Percentiles rank a stretch among this genome's conserved stretches.
phyloP scores from a whole-genome alignment of 2,797 vertebrate species.

The Loris lydekkerianus region DNA sequence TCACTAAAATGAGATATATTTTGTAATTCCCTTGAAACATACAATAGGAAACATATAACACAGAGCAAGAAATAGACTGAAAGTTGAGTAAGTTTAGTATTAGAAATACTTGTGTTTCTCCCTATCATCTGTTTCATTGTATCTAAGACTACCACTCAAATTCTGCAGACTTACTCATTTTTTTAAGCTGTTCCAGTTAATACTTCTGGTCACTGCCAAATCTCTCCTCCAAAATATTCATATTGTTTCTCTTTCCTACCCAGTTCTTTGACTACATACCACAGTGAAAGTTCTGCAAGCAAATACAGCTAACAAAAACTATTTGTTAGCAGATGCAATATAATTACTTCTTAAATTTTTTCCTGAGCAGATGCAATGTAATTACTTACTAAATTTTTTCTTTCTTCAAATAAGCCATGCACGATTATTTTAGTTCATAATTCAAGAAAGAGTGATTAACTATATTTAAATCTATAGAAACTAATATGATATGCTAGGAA shows the following conservation, averaged over 20 bases:
- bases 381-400: conserved; percentile 29
- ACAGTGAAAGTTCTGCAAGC: conserved; percentile 19
- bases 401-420: conserved; percentile 51
- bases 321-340: conserved; percentile 19
- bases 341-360: conserved; percentile 34
- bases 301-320: conserved; percentile 26
- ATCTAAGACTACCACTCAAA: neutral
- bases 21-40: conserved; percentile 42
- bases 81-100: conserved; percentile 25
- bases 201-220: conserved; percentile 4
- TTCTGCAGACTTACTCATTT: neutral
- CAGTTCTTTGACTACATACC: conserved; percentile 36
- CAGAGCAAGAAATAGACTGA: neutral
- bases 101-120: neutral
- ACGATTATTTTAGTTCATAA: neutral
- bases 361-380: neutral
- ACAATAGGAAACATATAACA: neutral
- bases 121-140: neutral
- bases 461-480: conserved; percentile 57
- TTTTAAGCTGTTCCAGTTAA: conserved; percentile 20
- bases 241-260: neutral
- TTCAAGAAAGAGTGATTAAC: conserved; percentile 46
- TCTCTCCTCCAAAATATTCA: neutral
- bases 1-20: conserved; percentile 34
- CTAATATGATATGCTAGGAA: neutral